phyloP scores from a whole-genome alignment of 1,140 invertebrate species.

The Tetramorium simillimum region DNA sequence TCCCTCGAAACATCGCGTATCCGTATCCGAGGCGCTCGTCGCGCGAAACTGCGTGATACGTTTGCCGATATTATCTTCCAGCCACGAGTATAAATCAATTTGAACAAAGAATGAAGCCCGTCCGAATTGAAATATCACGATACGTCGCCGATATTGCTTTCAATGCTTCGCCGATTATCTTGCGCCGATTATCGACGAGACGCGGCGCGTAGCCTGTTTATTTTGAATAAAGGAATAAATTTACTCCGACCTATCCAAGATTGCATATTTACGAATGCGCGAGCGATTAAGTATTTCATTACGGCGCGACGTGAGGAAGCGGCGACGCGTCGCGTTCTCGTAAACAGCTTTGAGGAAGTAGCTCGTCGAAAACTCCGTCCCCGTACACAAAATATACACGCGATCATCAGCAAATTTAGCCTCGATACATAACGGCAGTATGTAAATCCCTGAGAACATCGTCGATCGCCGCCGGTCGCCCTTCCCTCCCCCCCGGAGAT shows the following conservation, averaged over 20 bases:
- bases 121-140: not conserved
- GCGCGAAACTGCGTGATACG: not conserved
- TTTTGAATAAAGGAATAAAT: conserved; percentile 36
- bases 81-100: not conserved
- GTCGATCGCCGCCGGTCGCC: not conserved
- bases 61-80: not conserved
- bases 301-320: not conserved
- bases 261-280: conserved; percentile 45
- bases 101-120: not conserved
- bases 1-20: not conserved
- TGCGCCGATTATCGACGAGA: not conserved
- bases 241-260: not conserved
- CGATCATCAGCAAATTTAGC: not conserved
- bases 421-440: too few species aligned
- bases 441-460: not conserved
- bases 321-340: conserved; percentile 1
- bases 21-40: not conserved
- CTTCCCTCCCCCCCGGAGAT: not conserved
- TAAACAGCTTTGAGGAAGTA: not conserved
- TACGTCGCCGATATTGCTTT: not conserved
- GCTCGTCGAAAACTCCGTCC: not conserved
- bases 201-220: not conserved
- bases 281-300: conserved; percentile 24
- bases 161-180: not conserved
- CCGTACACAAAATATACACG: not conserved